These are phyloP conservation scores for Latrodectus hesperus DNA, from an alignment of 2,888 invertebrate genomes.

Conservation along the genomic window DNA sequence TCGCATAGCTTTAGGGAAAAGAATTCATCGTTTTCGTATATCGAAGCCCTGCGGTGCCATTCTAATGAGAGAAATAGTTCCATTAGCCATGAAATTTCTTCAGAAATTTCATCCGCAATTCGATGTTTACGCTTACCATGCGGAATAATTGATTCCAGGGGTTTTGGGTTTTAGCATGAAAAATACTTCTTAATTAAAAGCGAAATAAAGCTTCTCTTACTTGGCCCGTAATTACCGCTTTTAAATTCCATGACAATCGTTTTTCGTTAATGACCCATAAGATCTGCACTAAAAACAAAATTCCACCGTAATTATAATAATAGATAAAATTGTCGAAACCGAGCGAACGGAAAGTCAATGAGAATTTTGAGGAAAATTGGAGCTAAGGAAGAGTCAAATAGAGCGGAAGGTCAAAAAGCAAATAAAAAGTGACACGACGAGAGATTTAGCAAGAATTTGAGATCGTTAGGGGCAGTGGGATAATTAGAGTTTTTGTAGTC, in stretches of 20 bases:
- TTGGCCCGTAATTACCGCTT: neutral
- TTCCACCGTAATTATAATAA: neutral
- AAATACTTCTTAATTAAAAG: conserved; percentile 3
- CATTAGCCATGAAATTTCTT: conserved; percentile 3
- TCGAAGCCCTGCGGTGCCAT: neutral
- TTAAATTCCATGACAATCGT: conserved; percentile 5
- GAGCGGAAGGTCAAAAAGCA: neutral
- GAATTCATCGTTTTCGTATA: neutral
- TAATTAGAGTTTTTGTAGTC: neutral
- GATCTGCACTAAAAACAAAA: conserved; percentile 4
- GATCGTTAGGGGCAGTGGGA: neutral
- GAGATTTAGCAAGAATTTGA: neutral
- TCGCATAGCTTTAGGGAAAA: neutral
- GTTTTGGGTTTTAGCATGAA: neutral
- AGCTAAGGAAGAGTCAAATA: neutral
- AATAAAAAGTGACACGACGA: neutral
- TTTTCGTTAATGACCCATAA: conserved; percentile 5
- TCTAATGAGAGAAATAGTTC: conserved; percentile 1
- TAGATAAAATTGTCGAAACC: conserved; percentile 5
- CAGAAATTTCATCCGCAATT: conserved; percentile 5
- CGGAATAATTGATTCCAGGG: conserved; percentile 5
- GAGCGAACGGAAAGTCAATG: conserved; percentile 1
- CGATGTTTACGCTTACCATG: neutral
- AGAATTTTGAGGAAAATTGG: neutral
- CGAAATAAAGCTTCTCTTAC: neutral